Evolutionary conservation across 2,113 vertebrate species (phyloP), one percentile per base, ranked within the genome.

Genomic region (Labeo catla): DNA sequence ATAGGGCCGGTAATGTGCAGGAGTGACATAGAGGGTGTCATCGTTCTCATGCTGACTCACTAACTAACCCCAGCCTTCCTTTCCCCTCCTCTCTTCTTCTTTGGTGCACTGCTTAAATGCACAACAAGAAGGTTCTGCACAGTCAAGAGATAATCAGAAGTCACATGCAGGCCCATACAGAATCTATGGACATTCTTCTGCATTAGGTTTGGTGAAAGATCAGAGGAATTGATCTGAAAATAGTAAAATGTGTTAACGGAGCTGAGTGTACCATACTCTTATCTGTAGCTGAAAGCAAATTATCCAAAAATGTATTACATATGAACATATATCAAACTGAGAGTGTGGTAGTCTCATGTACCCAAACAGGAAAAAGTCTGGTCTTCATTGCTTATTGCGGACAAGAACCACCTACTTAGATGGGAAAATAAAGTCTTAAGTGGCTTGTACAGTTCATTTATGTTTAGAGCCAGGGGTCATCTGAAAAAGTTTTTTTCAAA

Each of bases 41-140:
- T 89, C 79, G 50, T 28, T 87, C 78, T 85, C 68, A 85, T 78
- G 90, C 91, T 91, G 90, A 91, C 93, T 93, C 92, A 91, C 90
- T 86, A 90, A 91, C 90, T 86, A 90, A 91, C 90, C 91, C 92
- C 86, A 85, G 91, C 66, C 8, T 86, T 92, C 87, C 47, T 39
- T 49, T 36, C 6, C 59, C 59, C 65, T 92, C 88, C 80, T 50
- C 36, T 61, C 52, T 65, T 28, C 43, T 68, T 54, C 28, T 74
- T 74, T 63, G 70, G 49, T 81, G 57, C 47, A 43, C 72, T 83
- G 66, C 66, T 85, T 63, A 49, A 21, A 19, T 76, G 66, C 52
- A 89, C 65, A 81, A 83, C 28, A 87, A 82, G 80, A 89, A 87
- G 74, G 86, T 81, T 86, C 77, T 85, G 81, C 21, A 76, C 73